Base-by-base conservation (phyloP, 2,797 vertebrate genomes). In the Sebastes taczanowskii region DNA sequence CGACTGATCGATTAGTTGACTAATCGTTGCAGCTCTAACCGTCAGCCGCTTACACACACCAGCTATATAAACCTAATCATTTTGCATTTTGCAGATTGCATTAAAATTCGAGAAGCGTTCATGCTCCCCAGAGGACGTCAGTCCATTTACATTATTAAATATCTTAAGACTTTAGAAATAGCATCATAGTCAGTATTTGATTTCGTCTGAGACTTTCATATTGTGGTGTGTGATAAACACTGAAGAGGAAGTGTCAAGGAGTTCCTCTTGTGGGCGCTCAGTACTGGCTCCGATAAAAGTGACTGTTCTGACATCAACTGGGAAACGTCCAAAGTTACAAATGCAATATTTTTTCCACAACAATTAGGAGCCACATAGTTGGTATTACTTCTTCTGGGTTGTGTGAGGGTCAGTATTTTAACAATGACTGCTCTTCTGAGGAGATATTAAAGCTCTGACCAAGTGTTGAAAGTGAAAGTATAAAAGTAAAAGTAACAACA, bases 191-290 rank as follows among this genome's bases (percentile, higher is more conserved):
- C 27, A 18, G 53, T 55, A 55, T 23, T 55, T 55, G 22, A 55
- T 55, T 55, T 55, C 20, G 11, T 55, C 53, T 55, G 14, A 59
- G 27, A 59, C 58, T 29, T 59, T 32, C 59, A 34, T 32, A 61
- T 61, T 61, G 60, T n/a, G 59, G 29, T 61, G 60, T 32, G 18
- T 62, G 18, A 32, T 59, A 59, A 27, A 62, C 18, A 30, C 25
- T 52, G 46, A 52, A 52, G 46, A 75, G 66, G 83, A 71, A 63
- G 62, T 58, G 61, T 34, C 32, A 49, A 32, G n/a, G n/a, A 32
- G 18, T 62, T 78, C 25, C 53, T 52, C 30, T 59, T 55, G 20
- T 52, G 49, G 20, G 49, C 20, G 9, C 60, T 27, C 32, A 59
- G 6, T 4, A 30, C 23, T 42, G 27, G 16, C 22, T 56, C 23